Evolutionary conservation across 2,888 invertebrate species (phyloP), one percentile per base, ranked within the genome.

Genomic region (Dryadula phaetusa): DNA sequence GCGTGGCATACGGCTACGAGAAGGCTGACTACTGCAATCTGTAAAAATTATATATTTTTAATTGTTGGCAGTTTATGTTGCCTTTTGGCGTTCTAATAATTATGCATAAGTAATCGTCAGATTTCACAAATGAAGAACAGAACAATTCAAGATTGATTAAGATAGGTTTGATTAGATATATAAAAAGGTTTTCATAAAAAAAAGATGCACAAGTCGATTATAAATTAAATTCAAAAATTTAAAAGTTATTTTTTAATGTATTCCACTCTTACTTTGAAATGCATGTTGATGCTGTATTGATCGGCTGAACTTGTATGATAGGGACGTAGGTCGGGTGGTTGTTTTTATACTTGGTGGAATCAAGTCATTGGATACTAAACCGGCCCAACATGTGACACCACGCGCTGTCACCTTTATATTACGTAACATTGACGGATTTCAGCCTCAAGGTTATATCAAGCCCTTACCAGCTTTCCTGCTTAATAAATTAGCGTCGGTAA

Each of bases 1-100:
- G 92, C 93, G 67, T 90, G 90, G 79, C 93, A 92, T 32, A 83
- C 75, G 1, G 93, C 93, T 75, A 93, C 79, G 42, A 94, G 69
- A 56, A 84, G 81, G 76, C 86, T 83, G 74, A 94, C 71, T 47
- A 89, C 76, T 72, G 87, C 74, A 62, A 93, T 81, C 94, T 94
- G 82, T 40, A 82, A 78, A 69, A 63, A 46, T 66, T 10, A 60
- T 47, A 34, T 49, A 49, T 25, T 47, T 46, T 61, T 7, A 20
- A 8, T 37, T 37, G 32, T 37, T 37, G 1, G 37, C 37, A 37
- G 3, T 3, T 2, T 37, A 37, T 3, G 1, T 37, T 37, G 37
- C 12, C 12, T 37, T 1, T 7, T 7, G 7, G 32, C n/a, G 10
- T 2, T 37, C 12, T 12, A 12, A 47, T n/a, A n/a, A n/a, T n/a